Base-by-base conservation (phyloP, 2,888 invertebrate species). In the Drosophila kambysellisi region DNA sequence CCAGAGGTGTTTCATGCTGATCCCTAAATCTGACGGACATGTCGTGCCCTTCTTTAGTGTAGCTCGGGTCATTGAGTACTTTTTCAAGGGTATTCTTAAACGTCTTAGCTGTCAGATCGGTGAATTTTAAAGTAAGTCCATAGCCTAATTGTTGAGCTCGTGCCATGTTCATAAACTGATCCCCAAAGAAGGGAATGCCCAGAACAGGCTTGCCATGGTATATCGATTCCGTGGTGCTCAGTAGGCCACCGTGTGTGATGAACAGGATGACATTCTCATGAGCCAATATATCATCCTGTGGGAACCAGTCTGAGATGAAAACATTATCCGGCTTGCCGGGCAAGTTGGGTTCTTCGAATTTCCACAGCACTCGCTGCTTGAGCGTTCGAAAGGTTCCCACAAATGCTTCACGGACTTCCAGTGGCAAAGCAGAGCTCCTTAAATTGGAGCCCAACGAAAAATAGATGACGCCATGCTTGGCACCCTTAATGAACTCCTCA, bases 101-200 rank as follows among this genome's bases (percentile, higher is more conserved):
- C 4, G 71, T 83, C 7, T 91, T 84, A 43, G 91, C 87, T 0
- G 89, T 93, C 4, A 94, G 63, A 1, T 88, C 79, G 0, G 82
- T 62, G 39, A 91, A 92, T 35, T 91, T 88, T 0, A 94, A 76
- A 0, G 75, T 83, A 69, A 74, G 6, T 92, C 93, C 94, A 79
- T 91, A 93, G 4, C 94, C 94, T 32, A 87, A 79, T 2, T 82
- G 70, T 59, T 91, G 92, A 2, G 94, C 93, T n/a, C 92, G 91
- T 2, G 88, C 92, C 90, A 94, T 94, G 73, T 95, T 95, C 46
- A 93, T 76, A 53, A 93, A 91, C 81, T 95, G 94, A 89, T 95
- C 94, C 0, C 92, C 94, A 66, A 93, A 94, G 33, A 94, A 89
- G 0, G 95, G 95, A 63, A 94, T 93, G 3, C 94, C 94, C 17